A percentile compares a stretch with the other conserved stretches of the same genome.
Conservation (phyloP, 2,113 vertebrate genomes). For the Ochotona princeps region DNA sequence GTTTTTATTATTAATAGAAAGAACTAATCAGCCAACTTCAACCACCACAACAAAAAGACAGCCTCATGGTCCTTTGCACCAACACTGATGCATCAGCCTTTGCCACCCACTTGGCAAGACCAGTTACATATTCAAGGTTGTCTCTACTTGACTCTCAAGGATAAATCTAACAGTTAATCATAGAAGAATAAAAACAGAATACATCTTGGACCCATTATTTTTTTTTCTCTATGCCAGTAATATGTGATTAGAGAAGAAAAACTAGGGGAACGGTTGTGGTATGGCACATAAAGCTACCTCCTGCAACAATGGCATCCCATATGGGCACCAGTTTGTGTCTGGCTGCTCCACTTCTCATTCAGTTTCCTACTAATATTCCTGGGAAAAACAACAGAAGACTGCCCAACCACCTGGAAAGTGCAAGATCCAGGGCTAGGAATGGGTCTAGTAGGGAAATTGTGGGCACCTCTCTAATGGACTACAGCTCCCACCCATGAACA, state of each 20-base stretch:
- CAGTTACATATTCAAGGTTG: not conserved
- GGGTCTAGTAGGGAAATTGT: no score
- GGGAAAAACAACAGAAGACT: no score
- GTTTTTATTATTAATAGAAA: not conserved
- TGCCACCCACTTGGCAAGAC: slow-evolving; percentile 72
- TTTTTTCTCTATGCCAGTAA: not conserved
- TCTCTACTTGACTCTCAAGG: not conserved
- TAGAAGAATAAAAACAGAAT: not conserved
- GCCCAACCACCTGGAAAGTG: no score
- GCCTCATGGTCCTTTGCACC: not conserved
- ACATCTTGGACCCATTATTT: not conserved
- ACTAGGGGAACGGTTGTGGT: no score
- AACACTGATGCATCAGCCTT: not conserved
- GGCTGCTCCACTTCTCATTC: no score
- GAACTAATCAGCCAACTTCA: not conserved
- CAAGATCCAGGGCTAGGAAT: no score
- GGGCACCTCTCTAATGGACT: no score
- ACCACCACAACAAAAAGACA: not conserved
- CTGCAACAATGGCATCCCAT: no score
- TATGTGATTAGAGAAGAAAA: not conserved
- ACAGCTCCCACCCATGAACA: no score
- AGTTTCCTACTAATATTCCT: no score
- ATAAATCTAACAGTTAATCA: not conserved
- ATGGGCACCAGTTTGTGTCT: no score
- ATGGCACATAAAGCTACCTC: no score